These are phyloP conservation scores for Thaumatotibia leucotreta DNA, from an alignment of 1,140 invertebrate species.

Conservation along the genomic window DNA sequence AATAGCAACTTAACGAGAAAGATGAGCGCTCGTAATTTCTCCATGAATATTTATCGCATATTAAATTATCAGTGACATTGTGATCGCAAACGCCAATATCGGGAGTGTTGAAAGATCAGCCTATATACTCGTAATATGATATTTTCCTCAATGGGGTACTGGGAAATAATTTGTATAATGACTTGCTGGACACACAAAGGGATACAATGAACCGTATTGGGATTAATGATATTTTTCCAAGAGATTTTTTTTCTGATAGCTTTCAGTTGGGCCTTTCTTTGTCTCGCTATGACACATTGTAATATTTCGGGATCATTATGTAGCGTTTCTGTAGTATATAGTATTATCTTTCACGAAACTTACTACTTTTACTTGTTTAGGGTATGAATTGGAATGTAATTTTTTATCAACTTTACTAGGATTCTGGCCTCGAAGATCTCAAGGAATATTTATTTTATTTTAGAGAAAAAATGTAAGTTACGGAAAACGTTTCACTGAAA, in stretches of 20 bases:
- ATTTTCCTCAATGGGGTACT: neutral
- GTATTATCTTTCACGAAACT: neutral
- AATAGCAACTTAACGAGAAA: neutral
- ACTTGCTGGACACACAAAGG: conserved; percentile 8
- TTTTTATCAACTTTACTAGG: no score
- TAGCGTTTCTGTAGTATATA: neutral
- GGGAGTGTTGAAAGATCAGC: neutral
- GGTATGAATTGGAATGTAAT: no score
- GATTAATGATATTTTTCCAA: conserved; percentile 1
- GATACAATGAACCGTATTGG: conserved; percentile 1
- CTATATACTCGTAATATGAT: conserved; percentile 10
- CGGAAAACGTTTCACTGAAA: neutral
- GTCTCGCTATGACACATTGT: neutral
- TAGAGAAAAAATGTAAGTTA: no score
- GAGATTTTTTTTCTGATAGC: neutral
- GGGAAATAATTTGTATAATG: neutral
- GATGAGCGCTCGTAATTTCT: conserved; percentile 1
- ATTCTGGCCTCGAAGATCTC: no score
- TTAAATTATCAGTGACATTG: neutral
- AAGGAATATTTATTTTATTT: no score
- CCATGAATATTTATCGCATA: conserved; percentile 1
- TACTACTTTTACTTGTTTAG: no score
- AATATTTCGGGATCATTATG: neutral
- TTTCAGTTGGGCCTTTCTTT: neutral
- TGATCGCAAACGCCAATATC: neutral